Evolutionary conservation across 1,140 invertebrate genomes (phyloP).

Genomic region (Archivesica marissinica): DNA sequence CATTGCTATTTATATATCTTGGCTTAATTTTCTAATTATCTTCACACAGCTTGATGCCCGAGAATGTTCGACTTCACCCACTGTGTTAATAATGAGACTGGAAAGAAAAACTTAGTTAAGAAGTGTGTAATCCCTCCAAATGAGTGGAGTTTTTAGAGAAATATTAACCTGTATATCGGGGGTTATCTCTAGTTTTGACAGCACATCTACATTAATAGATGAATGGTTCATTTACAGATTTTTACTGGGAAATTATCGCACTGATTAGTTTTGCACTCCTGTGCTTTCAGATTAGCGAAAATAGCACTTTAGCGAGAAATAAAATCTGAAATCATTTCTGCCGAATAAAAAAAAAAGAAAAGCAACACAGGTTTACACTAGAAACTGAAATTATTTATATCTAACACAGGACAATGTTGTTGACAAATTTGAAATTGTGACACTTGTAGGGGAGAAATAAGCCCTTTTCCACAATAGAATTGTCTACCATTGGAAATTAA

Average conservation of each 20-base stretch:
- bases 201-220: slow-evolving; percentile 58
- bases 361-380: too few relatives aligned
- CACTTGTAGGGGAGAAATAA: too few relatives aligned
- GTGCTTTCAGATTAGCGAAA: slow-evolving; percentile 13
- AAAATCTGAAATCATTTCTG: slow-evolving; percentile 29
- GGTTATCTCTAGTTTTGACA: slow-evolving; percentile 60
- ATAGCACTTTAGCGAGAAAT: background rate
- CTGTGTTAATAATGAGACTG: slow-evolving; percentile 40
- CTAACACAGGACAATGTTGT: too few relatives aligned
- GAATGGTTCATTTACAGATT: slow-evolving; percentile 59
- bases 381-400: too few relatives aligned
- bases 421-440: too few relatives aligned
- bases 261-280: slow-evolving; percentile 56
- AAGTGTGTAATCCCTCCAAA: slow-evolving; percentile 41
- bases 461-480: too few relatives aligned
- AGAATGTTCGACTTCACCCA: slow-evolving; percentile 30
- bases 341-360: too few relatives aligned
- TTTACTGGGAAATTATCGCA: slow-evolving; percentile 31
- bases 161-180: slow-evolving; percentile 43
- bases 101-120: slow-evolving; percentile 56
- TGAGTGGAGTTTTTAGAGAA: slow-evolving; percentile 47
- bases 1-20: slow-evolving; percentile 34
- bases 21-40: slow-evolving; percentile 60
- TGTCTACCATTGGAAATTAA: too few relatives aligned
- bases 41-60: slow-evolving; percentile 25